A percentile compares a stretch with the other conserved stretches of the same genome.
Evolutionary conservation across 2,888 invertebrate species (phyloP).

Genomic region (Caenorhabditis sp.): DNA sequence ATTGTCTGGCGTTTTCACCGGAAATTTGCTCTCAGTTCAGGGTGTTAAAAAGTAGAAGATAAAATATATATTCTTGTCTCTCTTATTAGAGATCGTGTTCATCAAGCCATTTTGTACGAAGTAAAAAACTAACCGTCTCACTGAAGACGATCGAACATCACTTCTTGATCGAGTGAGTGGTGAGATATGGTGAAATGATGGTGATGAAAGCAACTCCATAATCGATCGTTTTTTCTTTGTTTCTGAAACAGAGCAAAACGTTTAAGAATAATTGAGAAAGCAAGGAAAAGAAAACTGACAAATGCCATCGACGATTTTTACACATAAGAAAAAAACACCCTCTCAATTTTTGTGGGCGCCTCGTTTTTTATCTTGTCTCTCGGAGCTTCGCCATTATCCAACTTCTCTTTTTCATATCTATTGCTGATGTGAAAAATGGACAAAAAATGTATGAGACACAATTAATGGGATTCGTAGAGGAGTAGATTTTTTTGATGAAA

Average conservation of each 20-base stretch:
- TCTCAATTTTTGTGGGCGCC: constrained; percentile 1
- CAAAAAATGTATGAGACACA: neutral
- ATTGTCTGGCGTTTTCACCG: too few relatives aligned
- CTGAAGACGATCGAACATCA: constrained; percentile 51
- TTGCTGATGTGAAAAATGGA: neutral
- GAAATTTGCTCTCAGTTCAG: too few relatives aligned
- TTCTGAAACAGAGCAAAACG: constrained; percentile 2
- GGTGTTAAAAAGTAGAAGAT: too few relatives aligned
- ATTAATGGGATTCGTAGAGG: neutral
- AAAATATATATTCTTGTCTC: too few relatives aligned
- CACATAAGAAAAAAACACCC: constrained; percentile 12
- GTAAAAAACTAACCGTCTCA: constrained; percentile 51
- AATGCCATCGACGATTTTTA: constrained; percentile 39
- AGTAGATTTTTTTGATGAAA: neutral
- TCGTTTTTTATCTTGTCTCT: neutral
- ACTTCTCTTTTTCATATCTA: neutral
- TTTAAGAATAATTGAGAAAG: constrained; percentile 7
- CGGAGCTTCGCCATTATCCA: neutral
- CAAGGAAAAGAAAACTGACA: constrained; percentile 34
- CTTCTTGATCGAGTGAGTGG: constrained; percentile 61
- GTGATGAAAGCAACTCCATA: constrained; percentile 56
- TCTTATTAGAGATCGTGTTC: too few relatives aligned
- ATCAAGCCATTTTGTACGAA: too few relatives aligned
- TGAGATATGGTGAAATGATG: constrained; percentile 66
- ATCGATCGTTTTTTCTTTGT: neutral